Evolutionary conservation across 2,888 invertebrate species (phyloP).

Genomic region (Ligdia adustata): DNA sequence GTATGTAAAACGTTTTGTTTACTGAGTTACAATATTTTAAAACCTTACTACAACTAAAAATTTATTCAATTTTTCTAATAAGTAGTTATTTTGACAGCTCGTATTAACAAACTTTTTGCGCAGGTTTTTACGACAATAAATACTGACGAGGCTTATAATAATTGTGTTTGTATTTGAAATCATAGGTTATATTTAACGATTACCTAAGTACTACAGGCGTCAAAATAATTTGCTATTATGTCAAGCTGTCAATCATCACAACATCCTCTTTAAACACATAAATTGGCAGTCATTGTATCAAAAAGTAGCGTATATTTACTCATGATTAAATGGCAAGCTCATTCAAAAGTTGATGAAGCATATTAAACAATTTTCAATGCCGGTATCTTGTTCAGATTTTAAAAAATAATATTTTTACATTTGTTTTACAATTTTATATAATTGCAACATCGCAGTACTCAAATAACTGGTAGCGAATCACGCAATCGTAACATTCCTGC

Average conservation of each 20-base stretch:
- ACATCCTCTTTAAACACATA: slow-evolving; percentile 14
- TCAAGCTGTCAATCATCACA: not conserved
- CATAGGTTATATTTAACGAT: slow-evolving; percentile 8
- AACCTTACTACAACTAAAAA: no score
- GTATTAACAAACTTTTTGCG: slow-evolving; percentile 5
- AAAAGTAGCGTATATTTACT: not conserved
- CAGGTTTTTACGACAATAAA: not conserved
- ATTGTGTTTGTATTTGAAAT: slow-evolving; percentile 4
- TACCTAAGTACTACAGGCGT: slow-evolving; percentile 15
- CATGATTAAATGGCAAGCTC: not conserved
- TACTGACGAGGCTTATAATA: not conserved
- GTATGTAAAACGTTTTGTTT: no score
- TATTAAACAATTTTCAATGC: not conserved
- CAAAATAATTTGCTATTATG: slow-evolving; percentile 14
- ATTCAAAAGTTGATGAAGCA: not conserved
- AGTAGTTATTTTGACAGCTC: slow-evolving; percentile 5
- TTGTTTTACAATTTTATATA: not conserved
- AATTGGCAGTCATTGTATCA: slow-evolving; percentile 13
- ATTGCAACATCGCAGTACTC: slow-evolving; percentile 2
- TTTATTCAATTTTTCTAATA: not conserved
- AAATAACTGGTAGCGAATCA: slow-evolving; percentile 1
- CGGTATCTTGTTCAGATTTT: not conserved
- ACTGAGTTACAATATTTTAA: no score
- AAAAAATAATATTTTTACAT: no score
- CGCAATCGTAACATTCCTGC: slow-evolving; percentile 16